Evolutionary conservation across 1,140 invertebrate species (phyloP).

Genomic region (Eciton burchellii): DNA sequence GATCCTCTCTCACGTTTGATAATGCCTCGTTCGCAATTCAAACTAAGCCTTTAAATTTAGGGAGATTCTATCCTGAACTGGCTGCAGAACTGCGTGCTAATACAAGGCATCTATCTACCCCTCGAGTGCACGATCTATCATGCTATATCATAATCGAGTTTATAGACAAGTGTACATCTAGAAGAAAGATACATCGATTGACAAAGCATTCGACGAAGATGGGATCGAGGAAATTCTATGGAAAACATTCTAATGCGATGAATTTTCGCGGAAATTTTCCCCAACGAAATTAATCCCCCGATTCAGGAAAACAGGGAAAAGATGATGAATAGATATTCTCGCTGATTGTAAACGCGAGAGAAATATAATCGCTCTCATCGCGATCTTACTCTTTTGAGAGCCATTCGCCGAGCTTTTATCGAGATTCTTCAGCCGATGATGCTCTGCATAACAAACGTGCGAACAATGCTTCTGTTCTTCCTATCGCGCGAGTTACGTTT

Average conservation of each 20-base stretch:
- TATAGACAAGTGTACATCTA: background rate
- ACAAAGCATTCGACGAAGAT: background rate
- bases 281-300: background rate
- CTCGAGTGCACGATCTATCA: slow-evolving; percentile 10
- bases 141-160: background rate
- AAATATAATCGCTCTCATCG: too few species aligned
- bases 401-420: slow-evolving; percentile 10
- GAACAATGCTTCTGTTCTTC: background rate
- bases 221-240: background rate
- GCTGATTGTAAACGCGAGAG: slow-evolving; percentile 8
- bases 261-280: background rate
- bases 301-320: background rate
- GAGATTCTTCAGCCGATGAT: background rate
- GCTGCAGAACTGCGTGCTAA: background rate
- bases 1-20: background rate
- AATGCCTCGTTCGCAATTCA: background rate
- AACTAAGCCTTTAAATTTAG: background rate
- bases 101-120: slow-evolving; percentile 9
- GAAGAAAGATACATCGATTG: background rate
- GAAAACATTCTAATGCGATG: too few species aligned
- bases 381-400: background rate
- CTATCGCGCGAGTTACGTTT: slow-evolving; percentile 28
- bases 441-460: slow-evolving; percentile 24
- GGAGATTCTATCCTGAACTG: background rate
- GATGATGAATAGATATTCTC: background rate